A percentile compares a stretch with the other conserved stretches of the same genome.
Evolutionary conservation across 1,140 invertebrate species (phyloP).

Genomic region (Drosophila sulfurigaster): DNA sequence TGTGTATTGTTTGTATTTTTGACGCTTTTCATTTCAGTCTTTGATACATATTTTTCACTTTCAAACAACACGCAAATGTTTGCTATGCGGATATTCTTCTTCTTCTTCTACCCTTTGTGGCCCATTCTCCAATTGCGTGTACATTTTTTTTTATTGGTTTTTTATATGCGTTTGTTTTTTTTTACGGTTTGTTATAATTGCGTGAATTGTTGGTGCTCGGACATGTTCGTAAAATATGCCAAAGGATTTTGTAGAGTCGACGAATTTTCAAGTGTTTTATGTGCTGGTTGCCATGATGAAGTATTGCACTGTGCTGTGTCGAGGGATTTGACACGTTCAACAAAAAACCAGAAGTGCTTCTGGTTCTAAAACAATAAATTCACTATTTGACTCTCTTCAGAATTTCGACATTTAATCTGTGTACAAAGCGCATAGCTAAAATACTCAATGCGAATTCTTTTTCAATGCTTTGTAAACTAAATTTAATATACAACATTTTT

Average conservation of each 20-base stretch:
- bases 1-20: conserved; percentile 18
- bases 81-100: neutral
- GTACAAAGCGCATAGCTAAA: conserved; percentile 2
- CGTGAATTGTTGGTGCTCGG: conserved; percentile 21
- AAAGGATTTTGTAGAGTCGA: conserved; percentile 28
- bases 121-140: neutral
- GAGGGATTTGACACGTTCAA: conserved; percentile 45
- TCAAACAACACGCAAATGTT: conserved; percentile 16
- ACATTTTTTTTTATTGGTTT: conserved; percentile 19
- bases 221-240: conserved; percentile 33
- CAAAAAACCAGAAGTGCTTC: conserved; percentile 7
- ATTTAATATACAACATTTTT: no score
- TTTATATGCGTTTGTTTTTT: conserved; percentile 1
- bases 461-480: neutral
- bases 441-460: neutral
- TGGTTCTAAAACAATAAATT: conserved; percentile 25
- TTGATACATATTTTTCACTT: conserved; percentile 22
- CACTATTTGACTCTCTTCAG: neutral
- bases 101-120: no score
- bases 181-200: conserved; percentile 34
- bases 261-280: conserved; percentile 35
- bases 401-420: conserved; percentile 2
- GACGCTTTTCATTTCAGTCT: conserved; percentile 21
- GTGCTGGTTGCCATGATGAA: conserved; percentile 19
- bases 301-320: conserved; percentile 13